Evolutionary conservation across 1,140 invertebrate genomes (phyloP).

Genomic region (Micrasema longulum): DNA sequence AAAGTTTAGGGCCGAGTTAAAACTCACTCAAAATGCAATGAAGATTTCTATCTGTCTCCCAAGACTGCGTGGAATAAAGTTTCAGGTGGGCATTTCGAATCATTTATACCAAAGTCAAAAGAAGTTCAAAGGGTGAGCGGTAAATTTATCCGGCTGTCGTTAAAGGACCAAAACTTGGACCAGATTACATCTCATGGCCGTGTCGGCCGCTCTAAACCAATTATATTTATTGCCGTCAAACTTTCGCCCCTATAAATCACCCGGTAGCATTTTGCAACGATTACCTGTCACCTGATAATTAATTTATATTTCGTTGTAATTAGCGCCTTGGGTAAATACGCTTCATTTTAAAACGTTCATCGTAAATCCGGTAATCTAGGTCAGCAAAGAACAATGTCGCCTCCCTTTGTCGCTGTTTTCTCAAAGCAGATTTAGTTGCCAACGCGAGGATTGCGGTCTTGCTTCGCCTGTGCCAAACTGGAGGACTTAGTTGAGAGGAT

Average conservation of each 20-base stretch:
- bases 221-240: conserved; percentile 42
- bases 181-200: conserved; percentile 21
- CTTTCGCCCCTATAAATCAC: conserved; percentile 33
- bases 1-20: conserved; percentile 8
- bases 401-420: too few relatives aligned
- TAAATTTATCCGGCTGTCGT: conserved; percentile 39
- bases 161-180: conserved; percentile 24
- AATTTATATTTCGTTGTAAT: conserved; percentile 9
- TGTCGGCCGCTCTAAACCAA: conserved; percentile 30
- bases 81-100: conserved; percentile 23
- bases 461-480: too few relatives aligned
- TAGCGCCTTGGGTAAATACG: too few relatives aligned
- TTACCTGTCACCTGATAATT: conserved; percentile 24
- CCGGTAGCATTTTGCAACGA: conserved; percentile 2
- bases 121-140: conserved; percentile 32
- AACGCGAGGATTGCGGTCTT: too few relatives aligned
- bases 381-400: too few relatives aligned
- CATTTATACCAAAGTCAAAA: conserved; percentile 38
- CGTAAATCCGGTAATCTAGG: too few relatives aligned
- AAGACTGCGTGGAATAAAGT: neutral
- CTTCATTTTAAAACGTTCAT: too few relatives aligned
- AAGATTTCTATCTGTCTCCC: conserved; percentile 12
- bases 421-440: too few relatives aligned
- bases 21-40: conserved; percentile 28
- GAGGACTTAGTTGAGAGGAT: too few relatives aligned